Evolutionary conservation across 2,113 vertebrate genomes (phyloP), one percentile per base, ranked within the genome.

Genomic region (Puma concolor): DNA sequence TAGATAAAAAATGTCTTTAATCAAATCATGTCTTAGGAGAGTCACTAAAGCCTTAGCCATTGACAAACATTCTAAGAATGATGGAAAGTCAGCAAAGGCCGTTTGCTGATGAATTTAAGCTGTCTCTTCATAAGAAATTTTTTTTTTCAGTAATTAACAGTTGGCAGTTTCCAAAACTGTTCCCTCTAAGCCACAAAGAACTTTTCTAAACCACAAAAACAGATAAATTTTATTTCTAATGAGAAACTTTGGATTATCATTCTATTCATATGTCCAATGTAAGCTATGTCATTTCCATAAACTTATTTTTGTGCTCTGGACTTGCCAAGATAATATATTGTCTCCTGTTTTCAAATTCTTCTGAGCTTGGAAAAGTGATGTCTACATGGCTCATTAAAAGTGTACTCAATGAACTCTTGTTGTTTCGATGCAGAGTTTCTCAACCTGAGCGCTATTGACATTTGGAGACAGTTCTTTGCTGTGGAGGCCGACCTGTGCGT

Each of bases 201-300:
- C 12, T 93, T 88, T 89, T 97, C 69, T 77, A 64, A 95, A 77
- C 74, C 74, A 31, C 74, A 48, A 77, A 48, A 94, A 96, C 67
- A 94, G 96, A 97, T 96, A 95, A 94, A 87, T 64, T 31, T 15
- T 38, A 16, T 84, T 98, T 27, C 1, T 88, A 93, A 67, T 97
- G 97, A 98, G 97, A 98, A 98, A 90, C 94, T 90, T 44, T 66
- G 94, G 63, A 96, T 98, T 97, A 98, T 98, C 87, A 7, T 97
- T 88, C 94, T 97, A 83, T 41, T 96, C 96, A 44, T 88, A 94
- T 94, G 95, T 91, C 95, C 89, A 94, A 89, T 69, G 91, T 74
- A 92, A 97, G 94, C 98, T 98, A 87, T 97, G 97, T 98, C 98
- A 98, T 97, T 99, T 99, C 98, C 98, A 98, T 97, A 15, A 52